These are phyloP conservation scores for Neuroterus valhalla DNA, from an alignment of 1,140 invertebrate genomes.

Conservation along the genomic window DNA sequence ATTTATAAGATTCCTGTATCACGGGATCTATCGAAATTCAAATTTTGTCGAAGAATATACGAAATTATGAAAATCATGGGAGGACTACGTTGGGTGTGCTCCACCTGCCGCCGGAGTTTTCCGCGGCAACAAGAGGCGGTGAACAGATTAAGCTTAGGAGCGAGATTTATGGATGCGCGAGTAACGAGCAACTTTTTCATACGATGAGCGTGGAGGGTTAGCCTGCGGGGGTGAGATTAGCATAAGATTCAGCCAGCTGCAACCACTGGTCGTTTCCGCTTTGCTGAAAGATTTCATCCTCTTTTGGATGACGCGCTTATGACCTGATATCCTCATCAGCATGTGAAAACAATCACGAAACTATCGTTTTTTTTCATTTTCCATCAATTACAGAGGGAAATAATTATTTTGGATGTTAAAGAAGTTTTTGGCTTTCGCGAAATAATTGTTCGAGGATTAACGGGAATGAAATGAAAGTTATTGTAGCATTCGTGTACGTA, in stretches of 20 bases:
- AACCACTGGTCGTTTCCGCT: conserved; percentile 31
- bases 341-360: neutral
- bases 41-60: conserved; percentile 24
- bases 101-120: conserved; percentile 46
- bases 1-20: neutral
- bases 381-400: too few relatives aligned
- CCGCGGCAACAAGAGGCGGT: conserved; percentile 32
- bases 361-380: too few relatives aligned
- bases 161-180: conserved; percentile 50
- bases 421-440: too few relatives aligned
- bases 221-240: conserved; percentile 49
- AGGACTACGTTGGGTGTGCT: conserved; percentile 37
- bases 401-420: too few relatives aligned
- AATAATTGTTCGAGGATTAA: too few relatives aligned
- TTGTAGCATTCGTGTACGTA: too few relatives aligned
- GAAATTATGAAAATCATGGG: conserved; percentile 21
- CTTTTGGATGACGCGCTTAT: conserved; percentile 17
- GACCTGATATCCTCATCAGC: conserved; percentile 26
- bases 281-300: conserved; percentile 37
- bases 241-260: conserved; percentile 52
- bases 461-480: too few relatives aligned
- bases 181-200: conserved; percentile 52
- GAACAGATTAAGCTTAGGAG: conserved; percentile 50
- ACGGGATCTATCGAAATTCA: neutral
- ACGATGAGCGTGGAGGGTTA: conserved; percentile 32